Evolutionary conservation across 30 jellyfish, hydroid and myxozoan genomes (phyloP), one percentile per base, ranked within the genome.

Genomic region (Cassiopea andromeda): DNA sequence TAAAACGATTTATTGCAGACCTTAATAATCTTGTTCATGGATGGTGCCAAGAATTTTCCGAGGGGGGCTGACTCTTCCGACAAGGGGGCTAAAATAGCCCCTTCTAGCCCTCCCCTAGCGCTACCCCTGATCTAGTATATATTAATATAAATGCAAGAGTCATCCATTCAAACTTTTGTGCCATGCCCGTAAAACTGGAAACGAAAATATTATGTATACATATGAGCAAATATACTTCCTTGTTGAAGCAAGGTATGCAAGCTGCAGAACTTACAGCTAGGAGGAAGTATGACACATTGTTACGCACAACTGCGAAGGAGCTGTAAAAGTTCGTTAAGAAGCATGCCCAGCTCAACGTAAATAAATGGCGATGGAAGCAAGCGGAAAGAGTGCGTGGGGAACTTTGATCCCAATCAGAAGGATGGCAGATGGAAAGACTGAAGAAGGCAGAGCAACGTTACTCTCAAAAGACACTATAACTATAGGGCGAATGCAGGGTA

Each of bases 401-500:
- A 60, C 78, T 1, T 69, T 83, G 57, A 68, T 50, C 57, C 61
- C 84, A 3, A 14, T 83, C 44, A 48, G 43, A 27, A 48, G 77
- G 75, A 60, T 73, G 18, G 44, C 49, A 5, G 91, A 83, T 47
- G 91, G 91, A 18, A 17, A 67, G 64, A 69, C n/a, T 3, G 84
- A 70, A 57, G 84, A 83, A 48, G 91, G 91, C 10, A 60, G 49
- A 19, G 48, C 77, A 72, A 73, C 60, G 1, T 7, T 44, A 57
- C 69, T 83, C 46, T 47, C 45, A 0, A 83, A 83, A 46, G 54
- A 48, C 47, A 82, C 8, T 12, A 46, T 83, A 7, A 69, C 91
- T 7, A 83, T 83, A 16, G 91, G 91, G 48, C 67, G 91, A 19
- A 43, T 69, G 58, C 48, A 83, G 47, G 91, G 91, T 83, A 46